Evolutionary conservation across 2,113 vertebrate species (phyloP), one percentile per base, ranked within the genome.

Genomic region (Callaeas wilsoni): DNA sequence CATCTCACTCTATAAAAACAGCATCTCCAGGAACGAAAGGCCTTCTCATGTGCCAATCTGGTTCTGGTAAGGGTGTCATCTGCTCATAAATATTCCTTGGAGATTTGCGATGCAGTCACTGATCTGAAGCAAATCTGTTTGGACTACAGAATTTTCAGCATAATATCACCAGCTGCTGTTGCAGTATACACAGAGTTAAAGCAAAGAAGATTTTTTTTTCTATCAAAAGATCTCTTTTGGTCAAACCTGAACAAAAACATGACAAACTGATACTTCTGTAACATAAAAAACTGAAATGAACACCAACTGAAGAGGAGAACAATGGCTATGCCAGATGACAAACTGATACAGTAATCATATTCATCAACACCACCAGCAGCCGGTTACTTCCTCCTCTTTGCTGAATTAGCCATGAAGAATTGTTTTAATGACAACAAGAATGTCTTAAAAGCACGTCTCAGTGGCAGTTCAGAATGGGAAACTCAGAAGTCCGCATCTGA

Each of bases 51-150:
- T 47, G 64, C 63, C 1, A 10, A 15, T 89, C 71, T 94, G 71
- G 68, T 96, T 90, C 47, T 90, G 86, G 32, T 75, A 67, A 90
- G 79, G 23, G 62, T 71, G 69, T 96, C 93, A 97, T 95, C 90
- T 96, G 90, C 47, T 92, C 71, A 90, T 96, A 96, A 96, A 93
- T 95, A 95, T 86, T 91, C 87, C 82, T 67, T 41, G 20, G 82
- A 90, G 82, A 73, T 78, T 68, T 71, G 47, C 73, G 84, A 21
- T 35, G 77, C 76, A 87, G 71, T 59, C 83, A 87, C 83, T 75
- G 90, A 96, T 86, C 83, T 89, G 77, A 91, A 90, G 44, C 56
- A 94, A 93, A 94, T 80, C 78, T 84, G 67, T 90, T 90, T 78
- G 73, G 67, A 95, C 80, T 84, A 77, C 41, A 69, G 44, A 74